Evolutionary conservation across 2,888 invertebrate genomes (phyloP), one percentile per base, ranked within the genome.

Genomic region (Trachelus stipa): DNA sequence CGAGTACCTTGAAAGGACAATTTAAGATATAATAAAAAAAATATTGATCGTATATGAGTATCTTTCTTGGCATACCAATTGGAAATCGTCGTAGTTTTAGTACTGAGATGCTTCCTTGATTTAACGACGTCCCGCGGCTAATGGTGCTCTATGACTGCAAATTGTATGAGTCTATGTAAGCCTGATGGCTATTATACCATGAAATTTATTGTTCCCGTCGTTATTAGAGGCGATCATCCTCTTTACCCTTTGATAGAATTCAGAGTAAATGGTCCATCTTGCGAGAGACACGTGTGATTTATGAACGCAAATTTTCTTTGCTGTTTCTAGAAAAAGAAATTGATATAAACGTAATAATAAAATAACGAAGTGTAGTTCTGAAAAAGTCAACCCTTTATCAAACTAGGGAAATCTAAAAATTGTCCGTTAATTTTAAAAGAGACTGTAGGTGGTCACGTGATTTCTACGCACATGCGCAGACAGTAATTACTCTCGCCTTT

Each of bases 401-500:
- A 56, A 2, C 6, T 56, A 23, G 23, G 23, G 56, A 56, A 56
- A 23, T 56, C 23, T 23, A 9, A 56, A 56, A 23, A 9, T 56
- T 56, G 2, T 6, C 15, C 23, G 23, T 56, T 56, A 23, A 56
- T 56, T 56, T 56, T 56, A 56, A 56, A 56, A 56, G 56, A 23
- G 23, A 9, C 15, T 9, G 23, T 23, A 56, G 9, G 23, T 23
- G 56, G 23, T 56, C 56, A 56, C 56, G 56, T 56, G 23, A 9
- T 23, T 23, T 6, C 23, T 56, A 56, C 23, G 56, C 56, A 23
- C 23, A 23, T 56, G 56, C 23, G 23, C 56, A 23, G 56, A 56
- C 23, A 23, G 23, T 30, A 84, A 84, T 87, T 88, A 89, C 87
- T 89, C 86, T 88, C 89, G 83, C 85, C 83, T 80, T 56, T 81